Conservation (phyloP, 1,140 invertebrate genomes). For the Battus philenor region DNA sequence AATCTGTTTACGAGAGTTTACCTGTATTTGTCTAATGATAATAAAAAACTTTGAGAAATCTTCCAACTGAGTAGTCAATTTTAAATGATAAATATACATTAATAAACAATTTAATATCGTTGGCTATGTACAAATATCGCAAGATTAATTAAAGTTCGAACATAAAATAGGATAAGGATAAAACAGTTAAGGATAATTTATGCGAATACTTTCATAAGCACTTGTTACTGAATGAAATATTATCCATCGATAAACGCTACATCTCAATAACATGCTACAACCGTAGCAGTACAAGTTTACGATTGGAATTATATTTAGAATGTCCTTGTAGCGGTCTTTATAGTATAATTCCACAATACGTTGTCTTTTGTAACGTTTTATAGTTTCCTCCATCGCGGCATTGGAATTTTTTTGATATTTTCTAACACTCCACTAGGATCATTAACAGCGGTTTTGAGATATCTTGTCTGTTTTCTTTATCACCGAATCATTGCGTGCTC, state of each 20-base stretch:
- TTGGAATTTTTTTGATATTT: conserved; percentile 17
- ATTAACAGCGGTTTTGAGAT: not conserved
- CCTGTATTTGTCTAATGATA: too few relatives aligned
- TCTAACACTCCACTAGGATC: conserved; percentile 4
- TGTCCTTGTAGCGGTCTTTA: conserved; percentile 27
- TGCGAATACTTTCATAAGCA: not conserved
- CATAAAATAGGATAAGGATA: too few relatives aligned
- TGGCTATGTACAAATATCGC: too few relatives aligned
- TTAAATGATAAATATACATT: too few relatives aligned
- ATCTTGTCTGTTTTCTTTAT: not conserved
- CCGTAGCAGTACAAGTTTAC: conserved; percentile 23
- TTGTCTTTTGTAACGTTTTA: conserved; percentile 24
- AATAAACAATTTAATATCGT: too few relatives aligned
- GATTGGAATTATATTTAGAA: conserved; percentile 34
- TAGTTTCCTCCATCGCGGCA: conserved; percentile 19
- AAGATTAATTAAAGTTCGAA: too few relatives aligned
- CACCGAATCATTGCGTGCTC: too few relatives aligned
- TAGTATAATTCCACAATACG: conserved; percentile 22
- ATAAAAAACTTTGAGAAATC: too few relatives aligned
- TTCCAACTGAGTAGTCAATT: too few relatives aligned
- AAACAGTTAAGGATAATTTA: not conserved
- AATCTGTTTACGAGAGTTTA: too few relatives aligned
- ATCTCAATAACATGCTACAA: conserved; percentile 18
- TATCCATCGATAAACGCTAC: conserved; percentile 19
- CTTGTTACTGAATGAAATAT: conserved; percentile 20